Base-by-base conservation (phyloP, 2,888 invertebrate species). In the Actias luna region DNA sequence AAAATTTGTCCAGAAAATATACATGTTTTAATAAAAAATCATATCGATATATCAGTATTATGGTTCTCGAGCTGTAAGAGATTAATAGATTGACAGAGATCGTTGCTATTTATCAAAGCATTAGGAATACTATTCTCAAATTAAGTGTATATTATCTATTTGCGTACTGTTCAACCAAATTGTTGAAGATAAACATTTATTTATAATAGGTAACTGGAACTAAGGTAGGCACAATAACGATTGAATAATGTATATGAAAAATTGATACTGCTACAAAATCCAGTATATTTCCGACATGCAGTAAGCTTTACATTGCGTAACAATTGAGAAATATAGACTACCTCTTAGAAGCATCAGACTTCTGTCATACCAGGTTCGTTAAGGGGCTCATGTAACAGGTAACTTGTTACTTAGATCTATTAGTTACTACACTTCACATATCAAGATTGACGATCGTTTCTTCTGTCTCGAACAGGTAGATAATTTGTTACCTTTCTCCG, bases 381-480 rank as follows among this genome's bases (percentile, higher is more conserved):
- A 52, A 29, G 27, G 52, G 16, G 52, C 16, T 29, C 52, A 29
- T 16, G 52, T 52, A 52, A 52, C 29, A 52, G 29, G 22, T 50
- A 50, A 46, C 46, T 46, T 50, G 12, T 25, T 50, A 50, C 46
- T 25, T 25, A 4, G 10, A 22, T n/a, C n/a, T 12, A 25, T 50
- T 25, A 50, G 12, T 50, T 50, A 50, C n/a, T 55, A 55, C 29
- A 29, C 29, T 55, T 29, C 29, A 55, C 29, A 29, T 55, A 29
- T 29, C 29, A 55, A 52, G 55, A 29, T 5, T 55, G 29, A 55
- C 55, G 55, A 55, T 55, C 55, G 29, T 55, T 55, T 29, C 29
- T 29, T 29, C 5, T 55, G 29, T 55, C 55, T 55, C n/a, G 29
- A 29, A n/a, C n/a, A 14, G n/a, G n/a, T 14, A 55, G 5, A 7